phyloP scores from a whole-genome alignment of 2,113 vertebrate species.

The Ictalurus furcatus region DNA sequence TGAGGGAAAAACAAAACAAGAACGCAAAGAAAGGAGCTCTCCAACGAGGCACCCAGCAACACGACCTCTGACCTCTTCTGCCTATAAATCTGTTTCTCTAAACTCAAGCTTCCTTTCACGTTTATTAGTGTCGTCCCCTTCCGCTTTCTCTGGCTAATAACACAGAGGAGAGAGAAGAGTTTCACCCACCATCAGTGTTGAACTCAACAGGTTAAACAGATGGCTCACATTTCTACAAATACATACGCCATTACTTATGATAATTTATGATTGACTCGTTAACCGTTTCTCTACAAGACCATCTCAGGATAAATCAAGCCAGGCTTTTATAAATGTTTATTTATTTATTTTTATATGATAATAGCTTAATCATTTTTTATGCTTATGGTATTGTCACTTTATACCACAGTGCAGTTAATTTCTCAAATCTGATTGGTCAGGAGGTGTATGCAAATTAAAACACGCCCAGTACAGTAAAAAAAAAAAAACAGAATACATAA shows the following conservation, averaged over 20 bases:
- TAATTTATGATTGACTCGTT: neutral
- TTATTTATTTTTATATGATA: neutral
- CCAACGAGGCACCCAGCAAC: constrained; percentile 72
- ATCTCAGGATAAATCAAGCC: neutral
- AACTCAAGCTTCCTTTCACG: constrained; percentile 43
- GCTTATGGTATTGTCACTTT: neutral
- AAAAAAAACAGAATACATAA: neutral
- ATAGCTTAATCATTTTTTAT: neutral
- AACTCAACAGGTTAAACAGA: neutral
- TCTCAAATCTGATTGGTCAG: neutral
- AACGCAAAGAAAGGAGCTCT: constrained; percentile 67
- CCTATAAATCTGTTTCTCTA: constrained; percentile 75
- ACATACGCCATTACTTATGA: neutral
- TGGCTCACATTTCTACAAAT: neutral
- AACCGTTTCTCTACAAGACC: neutral
- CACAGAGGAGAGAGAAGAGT: neutral
- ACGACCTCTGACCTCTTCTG: constrained; percentile 69
- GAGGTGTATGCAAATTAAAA: neutral
- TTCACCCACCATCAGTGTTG: neutral
- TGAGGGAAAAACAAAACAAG: constrained; percentile 36
- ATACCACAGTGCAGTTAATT: neutral
- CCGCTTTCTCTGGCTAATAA: neutral
- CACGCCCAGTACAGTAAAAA: too few species aligned
- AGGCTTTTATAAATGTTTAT: neutral
- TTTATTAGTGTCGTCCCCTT: constrained; percentile 18